Evolutionary conservation across 1,140 invertebrate genomes (phyloP).

Genomic region (Cotesia glomerata): DNA sequence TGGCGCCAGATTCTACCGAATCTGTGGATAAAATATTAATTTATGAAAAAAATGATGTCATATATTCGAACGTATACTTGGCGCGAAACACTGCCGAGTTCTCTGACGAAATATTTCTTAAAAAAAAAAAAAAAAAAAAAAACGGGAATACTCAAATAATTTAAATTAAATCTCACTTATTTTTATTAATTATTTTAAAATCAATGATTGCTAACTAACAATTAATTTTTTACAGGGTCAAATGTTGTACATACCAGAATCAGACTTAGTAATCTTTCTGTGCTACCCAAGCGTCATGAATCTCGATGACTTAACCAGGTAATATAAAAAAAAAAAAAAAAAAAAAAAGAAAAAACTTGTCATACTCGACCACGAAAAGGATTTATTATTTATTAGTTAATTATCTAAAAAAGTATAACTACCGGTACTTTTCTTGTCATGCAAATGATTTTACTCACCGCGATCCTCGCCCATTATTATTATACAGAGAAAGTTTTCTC

Average conservation of each 20-base stretch:
- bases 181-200: no score
- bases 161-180: no score
- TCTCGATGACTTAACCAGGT: conserved; percentile 90
- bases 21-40: no score
- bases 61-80: no score
- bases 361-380: background rate
- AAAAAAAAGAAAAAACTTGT: background rate
- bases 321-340: conserved; percentile 44
- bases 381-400: background rate
- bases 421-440: background rate
- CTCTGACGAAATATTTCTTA: no score
- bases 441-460: background rate
- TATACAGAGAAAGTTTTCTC: conserved; percentile 5
- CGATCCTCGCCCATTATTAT: background rate
- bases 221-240: conserved; percentile 75
- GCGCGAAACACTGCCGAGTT: no score
- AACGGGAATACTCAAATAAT: no score
- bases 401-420: background rate
- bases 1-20: no score
- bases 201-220: background rate
- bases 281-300: conserved; percentile 96
- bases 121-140: no score
- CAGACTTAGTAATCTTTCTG: conserved; percentile 88
- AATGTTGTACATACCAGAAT: conserved; percentile 93
- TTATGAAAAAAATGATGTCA: no score